phyloP scores from a whole-genome alignment of 1,140 invertebrate species.

The Cataglyphis hispanica region DNA sequence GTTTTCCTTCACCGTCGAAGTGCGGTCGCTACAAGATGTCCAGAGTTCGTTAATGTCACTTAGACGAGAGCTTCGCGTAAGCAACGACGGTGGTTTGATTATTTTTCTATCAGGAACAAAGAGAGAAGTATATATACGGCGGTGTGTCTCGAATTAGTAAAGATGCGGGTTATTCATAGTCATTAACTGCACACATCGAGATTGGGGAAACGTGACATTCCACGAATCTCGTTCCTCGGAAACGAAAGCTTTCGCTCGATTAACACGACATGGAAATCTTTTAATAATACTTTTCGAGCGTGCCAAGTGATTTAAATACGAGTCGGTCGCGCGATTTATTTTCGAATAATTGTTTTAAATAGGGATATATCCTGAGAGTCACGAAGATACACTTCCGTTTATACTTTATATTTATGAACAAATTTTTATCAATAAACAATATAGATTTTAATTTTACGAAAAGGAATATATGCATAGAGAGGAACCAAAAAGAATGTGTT shows the following conservation, averaged over 20 bases:
- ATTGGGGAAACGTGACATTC: slow-evolving; percentile 56
- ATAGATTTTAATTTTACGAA: neutral
- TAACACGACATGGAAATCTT: slow-evolving; percentile 44
- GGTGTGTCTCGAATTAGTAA: slow-evolving; percentile 51
- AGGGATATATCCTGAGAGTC: neutral
- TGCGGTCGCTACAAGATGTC: slow-evolving; percentile 33
- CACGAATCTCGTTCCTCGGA: slow-evolving; percentile 39
- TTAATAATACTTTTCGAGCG: slow-evolving; percentile 51
- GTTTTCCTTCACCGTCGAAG: slow-evolving; percentile 48
- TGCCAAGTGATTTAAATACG: slow-evolving; percentile 44
- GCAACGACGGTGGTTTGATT: slow-evolving; percentile 44
- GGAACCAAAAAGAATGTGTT: neutral
- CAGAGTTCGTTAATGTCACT: slow-evolving; percentile 65
- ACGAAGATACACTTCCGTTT: neutral
- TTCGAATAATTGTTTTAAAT: slow-evolving; percentile 31
- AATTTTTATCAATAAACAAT: neutral
- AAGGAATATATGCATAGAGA: neutral
- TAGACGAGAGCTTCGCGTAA: slow-evolving; percentile 22
- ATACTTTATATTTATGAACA: neutral
- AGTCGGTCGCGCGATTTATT: slow-evolving; percentile 45
- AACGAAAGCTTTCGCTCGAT: slow-evolving; percentile 18
- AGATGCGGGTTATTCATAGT: slow-evolving; percentile 40
- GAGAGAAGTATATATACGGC: slow-evolving; percentile 7
- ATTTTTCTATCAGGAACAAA: slow-evolving; percentile 44
- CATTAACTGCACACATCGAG: slow-evolving; percentile 35